Evolutionary conservation across 2,113 vertebrate genomes (phyloP).

Genomic region (Corythornis madagascariensis): DNA sequence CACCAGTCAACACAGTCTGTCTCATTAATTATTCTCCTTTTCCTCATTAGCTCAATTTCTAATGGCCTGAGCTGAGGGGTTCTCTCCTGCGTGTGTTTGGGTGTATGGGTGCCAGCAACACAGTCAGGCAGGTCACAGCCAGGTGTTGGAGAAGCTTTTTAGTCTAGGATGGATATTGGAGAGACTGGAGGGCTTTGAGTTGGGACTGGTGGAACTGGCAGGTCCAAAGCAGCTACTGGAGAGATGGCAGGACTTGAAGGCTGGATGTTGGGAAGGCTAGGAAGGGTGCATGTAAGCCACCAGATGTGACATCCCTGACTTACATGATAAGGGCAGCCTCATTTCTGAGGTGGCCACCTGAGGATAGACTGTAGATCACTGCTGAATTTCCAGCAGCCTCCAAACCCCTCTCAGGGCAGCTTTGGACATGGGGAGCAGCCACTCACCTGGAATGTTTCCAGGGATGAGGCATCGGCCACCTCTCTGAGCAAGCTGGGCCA

Average conservation of each 20-base stretch:
- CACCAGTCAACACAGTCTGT: neutral
- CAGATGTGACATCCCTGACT: neutral
- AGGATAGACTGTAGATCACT: too few species aligned
- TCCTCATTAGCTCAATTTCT: neutral
- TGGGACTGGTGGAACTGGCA: neutral
- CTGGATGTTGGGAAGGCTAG: neutral
- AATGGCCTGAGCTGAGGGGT: neutral
- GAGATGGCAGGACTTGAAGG: too few species aligned
- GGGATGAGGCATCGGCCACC: neutral
- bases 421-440: neutral
- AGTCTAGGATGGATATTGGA: neutral
- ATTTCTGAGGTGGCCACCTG: neutral
- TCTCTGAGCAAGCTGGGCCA: neutral
- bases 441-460: neutral
- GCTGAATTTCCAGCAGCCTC: neutral
- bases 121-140: neutral
- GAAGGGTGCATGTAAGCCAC: neutral
- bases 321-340: rapidly evolving
- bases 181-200: rapidly evolving
- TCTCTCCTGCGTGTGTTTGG: neutral
- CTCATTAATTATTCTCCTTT: neutral
- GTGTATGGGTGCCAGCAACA: neutral
- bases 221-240: neutral
- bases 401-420: rapidly evolving
- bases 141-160: neutral